Evolutionary conservation across 2,888 invertebrate genomes (phyloP).

Genomic region (Polydrusus tereticollis): DNA sequence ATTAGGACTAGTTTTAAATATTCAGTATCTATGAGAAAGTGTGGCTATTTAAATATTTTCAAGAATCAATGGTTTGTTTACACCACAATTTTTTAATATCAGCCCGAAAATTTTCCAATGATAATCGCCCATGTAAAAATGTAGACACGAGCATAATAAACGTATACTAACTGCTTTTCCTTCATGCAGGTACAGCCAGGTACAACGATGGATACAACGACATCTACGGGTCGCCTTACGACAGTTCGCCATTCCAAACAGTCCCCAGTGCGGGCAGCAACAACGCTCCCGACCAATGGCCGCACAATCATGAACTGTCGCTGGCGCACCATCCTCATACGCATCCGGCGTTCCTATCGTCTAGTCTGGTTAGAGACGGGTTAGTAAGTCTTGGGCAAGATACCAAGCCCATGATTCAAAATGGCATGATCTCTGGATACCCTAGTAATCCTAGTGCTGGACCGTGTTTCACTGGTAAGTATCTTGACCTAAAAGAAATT

Average conservation of each 20-base stretch:
- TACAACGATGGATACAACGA: conserved; percentile 71
- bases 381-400: conserved; percentile 62
- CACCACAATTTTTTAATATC: no score
- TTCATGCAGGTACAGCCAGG: conserved; percentile 61
- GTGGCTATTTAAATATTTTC: no score
- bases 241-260: conserved; percentile 79
- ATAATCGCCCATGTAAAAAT: no score
- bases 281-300: conserved; percentile 64
- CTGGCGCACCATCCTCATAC: conserved; percentile 68
- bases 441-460: conserved; percentile 70
- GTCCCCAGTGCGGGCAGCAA: conserved; percentile 69
- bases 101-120: no score
- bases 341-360: conserved; percentile 70
- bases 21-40: no score
- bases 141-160: no score
- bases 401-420: conserved; percentile 71
- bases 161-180: background rate
- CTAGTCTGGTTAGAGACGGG: conserved; percentile 62
- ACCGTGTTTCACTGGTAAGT: conserved; percentile 75
- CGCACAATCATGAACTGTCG: conserved; percentile 62
- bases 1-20: no score
- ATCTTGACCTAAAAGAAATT: background rate
- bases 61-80: no score
- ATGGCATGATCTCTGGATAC: conserved; percentile 73
- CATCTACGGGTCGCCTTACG: conserved; percentile 72